Evolutionary conservation across 2,797 vertebrate species (phyloP).

Genomic region (Mus spretus): DNA sequence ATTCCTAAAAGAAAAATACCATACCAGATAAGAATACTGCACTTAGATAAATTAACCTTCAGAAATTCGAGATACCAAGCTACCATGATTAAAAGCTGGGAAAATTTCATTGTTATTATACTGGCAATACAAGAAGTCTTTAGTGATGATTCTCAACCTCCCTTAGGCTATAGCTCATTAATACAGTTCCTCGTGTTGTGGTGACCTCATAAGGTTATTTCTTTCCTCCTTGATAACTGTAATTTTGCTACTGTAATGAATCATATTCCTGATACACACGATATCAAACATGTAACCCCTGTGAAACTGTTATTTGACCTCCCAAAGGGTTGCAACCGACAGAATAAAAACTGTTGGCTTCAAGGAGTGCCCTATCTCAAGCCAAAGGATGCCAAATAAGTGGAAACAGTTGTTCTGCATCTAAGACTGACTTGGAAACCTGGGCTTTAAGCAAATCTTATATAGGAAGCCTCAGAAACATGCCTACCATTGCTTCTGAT

Average conservation of each 20-base stretch:
- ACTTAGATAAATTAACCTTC: not conserved
- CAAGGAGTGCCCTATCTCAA: not conserved
- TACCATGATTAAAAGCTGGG: not conserved
- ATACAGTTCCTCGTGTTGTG: not conserved
- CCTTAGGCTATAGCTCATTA: not conserved
- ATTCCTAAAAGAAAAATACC: not conserved
- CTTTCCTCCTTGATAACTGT: not conserved
- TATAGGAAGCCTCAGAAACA: not conserved
- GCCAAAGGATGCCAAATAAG: not conserved
- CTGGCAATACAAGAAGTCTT: not conserved
- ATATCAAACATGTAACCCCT: not conserved
- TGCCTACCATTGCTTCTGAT: not conserved
- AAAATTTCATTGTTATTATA: not conserved
- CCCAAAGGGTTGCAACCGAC: not conserved
- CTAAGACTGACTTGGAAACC: not conserved
- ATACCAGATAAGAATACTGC: not conserved
- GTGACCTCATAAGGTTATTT: not conserved
- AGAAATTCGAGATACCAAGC: not conserved
- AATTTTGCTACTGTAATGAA: not conserved
- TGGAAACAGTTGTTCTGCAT: not conserved
- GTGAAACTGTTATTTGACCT: not conserved
- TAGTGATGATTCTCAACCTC: not conserved
- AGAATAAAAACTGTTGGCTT: not conserved
- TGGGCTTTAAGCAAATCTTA: not conserved
- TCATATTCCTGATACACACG: not conserved